Conservation (phyloP, 2,888 invertebrate genomes). For the Agrochola lota region DNA sequence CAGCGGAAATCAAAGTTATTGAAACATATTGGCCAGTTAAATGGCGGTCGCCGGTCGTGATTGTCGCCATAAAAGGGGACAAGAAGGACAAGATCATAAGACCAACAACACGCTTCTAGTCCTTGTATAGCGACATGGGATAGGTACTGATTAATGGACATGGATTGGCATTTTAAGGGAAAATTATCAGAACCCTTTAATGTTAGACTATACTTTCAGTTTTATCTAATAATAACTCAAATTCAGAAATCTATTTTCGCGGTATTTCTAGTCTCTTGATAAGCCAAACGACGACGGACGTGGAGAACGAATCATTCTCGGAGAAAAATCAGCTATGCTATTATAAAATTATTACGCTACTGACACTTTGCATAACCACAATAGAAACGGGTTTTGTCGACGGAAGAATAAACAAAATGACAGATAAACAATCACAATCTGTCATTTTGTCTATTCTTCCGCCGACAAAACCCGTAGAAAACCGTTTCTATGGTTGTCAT, state of each 20-base stretch:
- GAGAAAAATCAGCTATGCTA: not conserved
- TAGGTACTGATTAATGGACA: too few species aligned
- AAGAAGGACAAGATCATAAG: conserved; percentile 24
- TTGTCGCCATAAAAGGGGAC: conserved; percentile 38
- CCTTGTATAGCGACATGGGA: not conserved
- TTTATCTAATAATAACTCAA: not conserved
- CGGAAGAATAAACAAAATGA: too few species aligned
- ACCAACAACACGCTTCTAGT: not conserved
- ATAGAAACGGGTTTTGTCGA: too few species aligned
- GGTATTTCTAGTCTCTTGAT: not conserved
- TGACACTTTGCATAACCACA: not conserved
- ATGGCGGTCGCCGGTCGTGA: conserved; percentile 16
- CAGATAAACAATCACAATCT: too few species aligned
- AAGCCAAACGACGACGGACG: not conserved
- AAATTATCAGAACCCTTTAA: not conserved
- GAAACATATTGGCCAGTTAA: conserved; percentile 49
- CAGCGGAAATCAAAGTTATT: conserved; percentile 51
- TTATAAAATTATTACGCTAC: not conserved
- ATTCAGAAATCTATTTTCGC: too few species aligned
- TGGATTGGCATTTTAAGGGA: not conserved
- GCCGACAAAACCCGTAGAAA: too few species aligned
- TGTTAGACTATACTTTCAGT: not conserved
- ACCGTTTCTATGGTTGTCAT: too few species aligned
- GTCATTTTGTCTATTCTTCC: too few species aligned
- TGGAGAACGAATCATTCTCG: not conserved